Evolutionary conservation across 2,888 invertebrate species (phyloP).

Genomic region (Epinotia demarniana): DNA sequence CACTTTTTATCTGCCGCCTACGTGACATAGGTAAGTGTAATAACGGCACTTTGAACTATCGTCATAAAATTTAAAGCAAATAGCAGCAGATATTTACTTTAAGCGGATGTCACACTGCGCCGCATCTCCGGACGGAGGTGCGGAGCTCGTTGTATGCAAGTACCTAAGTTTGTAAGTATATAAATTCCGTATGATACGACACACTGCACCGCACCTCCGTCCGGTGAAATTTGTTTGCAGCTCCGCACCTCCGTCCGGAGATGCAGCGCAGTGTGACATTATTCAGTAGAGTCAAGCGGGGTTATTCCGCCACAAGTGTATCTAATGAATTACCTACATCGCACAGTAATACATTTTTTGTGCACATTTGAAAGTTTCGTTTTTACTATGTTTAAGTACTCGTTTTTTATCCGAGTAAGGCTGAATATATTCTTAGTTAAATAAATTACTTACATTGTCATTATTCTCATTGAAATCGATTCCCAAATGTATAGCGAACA

Average conservation of each 20-base stretch:
- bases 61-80: slow-evolving; percentile 30
- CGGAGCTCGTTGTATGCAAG: no score
- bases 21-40: slow-evolving; percentile 15
- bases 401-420: neutral
- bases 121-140: no score
- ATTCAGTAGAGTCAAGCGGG: neutral
- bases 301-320: neutral
- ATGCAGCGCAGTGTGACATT: no score
- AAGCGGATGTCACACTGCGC: no score
- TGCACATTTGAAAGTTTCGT: neutral
- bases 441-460: neutral
- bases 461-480: slow-evolving; percentile 1
- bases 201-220: no score
- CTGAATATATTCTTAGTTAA: neutral
- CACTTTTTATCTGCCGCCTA: slow-evolving; percentile 2
- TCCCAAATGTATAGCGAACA: neutral
- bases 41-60: slow-evolving; percentile 16
- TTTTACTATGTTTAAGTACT: neutral
- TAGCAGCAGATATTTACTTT: slow-evolving; percentile 1
- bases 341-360: neutral
- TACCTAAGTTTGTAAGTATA: no score
- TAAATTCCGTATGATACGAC: no score
- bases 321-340: neutral
- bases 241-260: no score
- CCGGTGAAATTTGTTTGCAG: no score